phyloP scores from a whole-genome alignment of 2,888 invertebrate species.

The Dasypolia templi region DNA sequence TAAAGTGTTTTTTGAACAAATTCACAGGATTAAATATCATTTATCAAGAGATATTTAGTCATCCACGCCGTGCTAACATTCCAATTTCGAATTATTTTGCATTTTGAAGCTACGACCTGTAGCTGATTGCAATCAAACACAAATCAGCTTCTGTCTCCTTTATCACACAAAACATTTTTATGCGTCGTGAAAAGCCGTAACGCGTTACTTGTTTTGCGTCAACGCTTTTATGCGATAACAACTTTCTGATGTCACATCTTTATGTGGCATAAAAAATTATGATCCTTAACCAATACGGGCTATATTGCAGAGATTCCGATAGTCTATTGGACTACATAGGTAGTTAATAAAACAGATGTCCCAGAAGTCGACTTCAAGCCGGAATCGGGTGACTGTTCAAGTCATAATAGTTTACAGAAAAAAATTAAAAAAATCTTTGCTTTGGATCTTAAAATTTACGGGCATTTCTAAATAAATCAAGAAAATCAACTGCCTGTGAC shows the following conservation, averaged over 20 bases:
- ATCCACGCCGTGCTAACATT: neutral
- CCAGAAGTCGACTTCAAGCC: too few species aligned
- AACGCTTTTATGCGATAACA: constrained; percentile 83
- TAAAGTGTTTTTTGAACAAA: neutral
- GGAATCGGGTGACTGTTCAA: too few species aligned
- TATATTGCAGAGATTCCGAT: constrained; percentile 68
- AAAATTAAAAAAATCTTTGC: too few species aligned
- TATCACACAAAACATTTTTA: constrained; percentile 74
- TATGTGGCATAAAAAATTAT: constrained; percentile 76
- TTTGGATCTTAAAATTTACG: too few species aligned
- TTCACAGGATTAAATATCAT: neutral
- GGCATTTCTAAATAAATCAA: too few species aligned
- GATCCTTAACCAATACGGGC: constrained; percentile 71
- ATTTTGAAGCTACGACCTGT: constrained; percentile 6
- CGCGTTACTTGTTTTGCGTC: constrained; percentile 83
- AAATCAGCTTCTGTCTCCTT: constrained; percentile 51
- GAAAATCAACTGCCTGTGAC: too few species aligned
- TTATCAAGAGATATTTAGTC: neutral
- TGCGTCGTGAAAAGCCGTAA: constrained; percentile 74
- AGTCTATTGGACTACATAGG: constrained; percentile 59
- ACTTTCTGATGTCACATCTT: constrained; percentile 83
- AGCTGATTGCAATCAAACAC: constrained; percentile 53
- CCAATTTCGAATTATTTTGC: neutral
- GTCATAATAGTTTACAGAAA: too few species aligned
- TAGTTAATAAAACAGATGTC: constrained; percentile 49